A percentile compares a stretch with the other conserved stretches of the same genome.
Evolutionary conservation across 2,113 vertebrate genomes (phyloP).

Genomic region (Saimiri boliviensis): DNA sequence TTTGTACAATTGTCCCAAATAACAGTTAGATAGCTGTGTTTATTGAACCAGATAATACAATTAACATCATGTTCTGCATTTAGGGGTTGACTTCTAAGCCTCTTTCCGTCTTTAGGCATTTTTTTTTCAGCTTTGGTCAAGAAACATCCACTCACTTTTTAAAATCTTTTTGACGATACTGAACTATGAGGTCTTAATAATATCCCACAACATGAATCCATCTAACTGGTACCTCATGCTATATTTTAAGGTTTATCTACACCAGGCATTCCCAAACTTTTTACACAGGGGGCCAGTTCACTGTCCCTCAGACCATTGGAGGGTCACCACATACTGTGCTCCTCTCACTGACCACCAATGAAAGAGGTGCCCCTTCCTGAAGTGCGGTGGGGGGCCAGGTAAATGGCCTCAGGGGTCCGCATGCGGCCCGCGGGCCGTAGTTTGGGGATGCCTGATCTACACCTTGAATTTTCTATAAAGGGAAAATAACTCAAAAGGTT

Average conservation of each 20-base stretch:
- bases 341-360: too few species aligned
- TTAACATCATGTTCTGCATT: background rate
- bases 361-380: too few species aligned
- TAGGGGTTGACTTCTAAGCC: background rate
- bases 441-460: too few species aligned
- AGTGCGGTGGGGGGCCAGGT: too few species aligned
- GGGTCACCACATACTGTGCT: too few species aligned
- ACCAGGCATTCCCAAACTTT: too few species aligned
- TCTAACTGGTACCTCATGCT: background rate
- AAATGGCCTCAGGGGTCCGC: too few species aligned
- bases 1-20: background rate
- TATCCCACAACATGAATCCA: background rate
- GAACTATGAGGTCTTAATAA: background rate
- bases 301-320: too few species aligned
- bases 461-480: constrained; percentile 12
- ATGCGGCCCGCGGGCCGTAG: too few species aligned
- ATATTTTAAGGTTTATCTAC: constrained; percentile 1
- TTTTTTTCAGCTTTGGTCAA: background rate
- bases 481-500: background rate
- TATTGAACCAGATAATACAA: background rate
- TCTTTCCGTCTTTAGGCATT: background rate
- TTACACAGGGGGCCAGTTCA: too few species aligned
- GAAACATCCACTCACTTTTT: background rate
- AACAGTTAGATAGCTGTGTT: background rate
- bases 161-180: background rate